Percentiles rank a stretch among this genome's conserved stretches.
phyloP scores from a whole-genome alignment of 2,888 invertebrate genomes.

The Eurois occulta region DNA sequence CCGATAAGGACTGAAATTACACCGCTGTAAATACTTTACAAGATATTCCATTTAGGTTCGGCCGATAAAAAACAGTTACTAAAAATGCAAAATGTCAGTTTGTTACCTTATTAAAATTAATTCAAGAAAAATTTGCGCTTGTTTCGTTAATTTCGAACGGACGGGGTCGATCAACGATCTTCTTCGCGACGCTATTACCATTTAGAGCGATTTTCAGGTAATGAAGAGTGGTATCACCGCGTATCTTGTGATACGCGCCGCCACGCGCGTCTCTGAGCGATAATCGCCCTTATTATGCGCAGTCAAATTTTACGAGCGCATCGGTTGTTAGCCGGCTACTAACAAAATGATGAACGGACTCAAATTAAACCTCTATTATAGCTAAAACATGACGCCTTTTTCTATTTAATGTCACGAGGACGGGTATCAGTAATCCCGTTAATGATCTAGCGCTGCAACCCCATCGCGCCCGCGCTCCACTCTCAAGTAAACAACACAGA shows the following conservation, averaged over 20 bases:
- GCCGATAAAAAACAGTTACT: slow-evolving; percentile 78
- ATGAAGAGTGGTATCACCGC: slow-evolving; percentile 84
- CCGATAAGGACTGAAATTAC: slow-evolving; percentile 72
- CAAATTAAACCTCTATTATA: slow-evolving; percentile 84
- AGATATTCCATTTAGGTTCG: slow-evolving; percentile 76
- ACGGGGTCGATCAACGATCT: slow-evolving; percentile 76
- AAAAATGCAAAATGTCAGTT: slow-evolving; percentile 79
- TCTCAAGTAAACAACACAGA: slow-evolving; percentile 70
- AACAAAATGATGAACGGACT: slow-evolving; percentile 85
- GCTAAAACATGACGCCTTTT: slow-evolving; percentile 77
- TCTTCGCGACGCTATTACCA: slow-evolving; percentile 82
- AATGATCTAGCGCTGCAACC: slow-evolving; percentile 73
- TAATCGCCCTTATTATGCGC: slow-evolving; percentile 88
- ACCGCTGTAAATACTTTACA: slow-evolving; percentile 69
- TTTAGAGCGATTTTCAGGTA: slow-evolving; percentile 88
- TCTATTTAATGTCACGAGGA: slow-evolving; percentile 80
- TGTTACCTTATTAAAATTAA: slow-evolving; percentile 86
- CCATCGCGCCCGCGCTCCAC: slow-evolving; percentile 63
- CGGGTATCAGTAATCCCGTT: slow-evolving; percentile 78
- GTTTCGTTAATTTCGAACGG: slow-evolving; percentile 83
- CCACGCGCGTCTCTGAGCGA: slow-evolving; percentile 80
- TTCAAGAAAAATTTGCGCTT: slow-evolving; percentile 83
- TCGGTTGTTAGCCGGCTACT: slow-evolving; percentile 85
- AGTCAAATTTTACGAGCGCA: slow-evolving; percentile 89
- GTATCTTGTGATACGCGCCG: slow-evolving; percentile 78